These are phyloP conservation scores for Rallus limicola DNA, from an alignment of 2,113 vertebrate species.

Conservation along the genomic window DNA sequence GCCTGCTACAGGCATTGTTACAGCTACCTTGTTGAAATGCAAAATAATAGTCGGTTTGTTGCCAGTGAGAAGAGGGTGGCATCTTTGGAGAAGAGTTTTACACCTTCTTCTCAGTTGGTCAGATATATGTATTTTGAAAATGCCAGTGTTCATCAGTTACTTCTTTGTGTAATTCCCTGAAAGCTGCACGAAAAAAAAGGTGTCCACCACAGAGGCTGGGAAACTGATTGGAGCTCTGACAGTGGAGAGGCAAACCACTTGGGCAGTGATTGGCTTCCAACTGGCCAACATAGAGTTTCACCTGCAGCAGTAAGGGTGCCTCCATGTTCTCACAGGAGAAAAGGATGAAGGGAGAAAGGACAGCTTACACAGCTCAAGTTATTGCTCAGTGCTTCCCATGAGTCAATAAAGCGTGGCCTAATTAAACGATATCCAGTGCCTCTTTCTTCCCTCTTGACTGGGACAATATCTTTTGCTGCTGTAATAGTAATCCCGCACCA, in stretches of 20 bases:
- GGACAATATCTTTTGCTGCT: neutral
- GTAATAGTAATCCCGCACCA: slow-evolving; percentile 13
- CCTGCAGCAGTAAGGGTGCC: neutral
- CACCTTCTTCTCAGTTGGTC: neutral
- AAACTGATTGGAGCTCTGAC: neutral
- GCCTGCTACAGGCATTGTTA: neutral
- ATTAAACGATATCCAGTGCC: neutral
- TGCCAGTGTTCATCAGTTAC: neutral
- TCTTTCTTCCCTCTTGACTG: neutral
- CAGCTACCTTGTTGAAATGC: neutral
- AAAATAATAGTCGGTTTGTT: neutral
- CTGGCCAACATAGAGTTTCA: neutral
- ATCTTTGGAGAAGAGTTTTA: neutral
- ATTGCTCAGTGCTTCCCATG: neutral
- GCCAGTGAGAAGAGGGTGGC: neutral
- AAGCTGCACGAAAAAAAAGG: neutral
- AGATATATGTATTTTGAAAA: neutral
- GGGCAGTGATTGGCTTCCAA: neutral
- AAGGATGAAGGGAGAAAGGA: neutral
- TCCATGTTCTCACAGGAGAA: neutral
- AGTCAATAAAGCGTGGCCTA: neutral
- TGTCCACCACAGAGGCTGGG: neutral
- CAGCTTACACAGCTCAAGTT: neutral
- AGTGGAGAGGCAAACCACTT: neutral
- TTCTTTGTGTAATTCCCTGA: neutral